phyloP scores from a whole-genome alignment of 2,888 invertebrate genomes.

The Elaeidobius kamerunicus region DNA sequence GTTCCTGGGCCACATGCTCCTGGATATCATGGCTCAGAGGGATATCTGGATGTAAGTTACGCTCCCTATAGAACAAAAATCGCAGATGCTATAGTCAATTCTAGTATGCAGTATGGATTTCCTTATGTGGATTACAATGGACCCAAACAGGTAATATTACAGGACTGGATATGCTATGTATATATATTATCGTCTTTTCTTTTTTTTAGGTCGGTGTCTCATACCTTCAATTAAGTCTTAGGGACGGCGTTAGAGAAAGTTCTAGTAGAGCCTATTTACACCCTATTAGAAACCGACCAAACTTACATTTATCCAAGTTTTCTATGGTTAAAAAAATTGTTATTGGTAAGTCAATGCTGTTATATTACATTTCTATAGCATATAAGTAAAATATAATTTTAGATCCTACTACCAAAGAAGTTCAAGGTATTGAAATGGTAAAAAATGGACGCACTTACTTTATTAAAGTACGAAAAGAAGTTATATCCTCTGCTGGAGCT shows the following conservation, averaged over 20 bases:
- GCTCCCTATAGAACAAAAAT: constrained; percentile 58
- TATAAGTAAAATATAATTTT: no score
- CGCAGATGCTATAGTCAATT: constrained; percentile 61
- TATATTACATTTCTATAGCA: neutral
- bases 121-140: constrained; percentile 68
- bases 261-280: constrained; percentile 55
- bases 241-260: constrained; percentile 51
- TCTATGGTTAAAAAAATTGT: constrained; percentile 52
- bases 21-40: constrained; percentile 54
- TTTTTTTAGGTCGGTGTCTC: constrained; percentile 52
- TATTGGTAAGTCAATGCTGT: constrained; percentile 33
- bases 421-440: constrained; percentile 51
- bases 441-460: constrained; percentile 39
- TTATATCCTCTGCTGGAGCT: constrained; percentile 61
- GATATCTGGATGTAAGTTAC: constrained; percentile 57
- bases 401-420: constrained; percentile 47
- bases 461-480: constrained; percentile 54
- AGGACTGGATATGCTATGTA: no score
- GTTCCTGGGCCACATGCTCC: constrained; percentile 67
- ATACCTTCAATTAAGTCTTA: constrained; percentile 53
- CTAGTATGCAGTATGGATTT: constrained; percentile 61
- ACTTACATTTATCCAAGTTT: constrained; percentile 54
- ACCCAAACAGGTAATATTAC: constrained; percentile 48
- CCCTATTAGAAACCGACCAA: constrained; percentile 49
- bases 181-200: constrained; percentile 7